phyloP scores from a whole-genome alignment of 92 coral and sea anemone genomes.

The Palythoa grandiflora region DNA sequence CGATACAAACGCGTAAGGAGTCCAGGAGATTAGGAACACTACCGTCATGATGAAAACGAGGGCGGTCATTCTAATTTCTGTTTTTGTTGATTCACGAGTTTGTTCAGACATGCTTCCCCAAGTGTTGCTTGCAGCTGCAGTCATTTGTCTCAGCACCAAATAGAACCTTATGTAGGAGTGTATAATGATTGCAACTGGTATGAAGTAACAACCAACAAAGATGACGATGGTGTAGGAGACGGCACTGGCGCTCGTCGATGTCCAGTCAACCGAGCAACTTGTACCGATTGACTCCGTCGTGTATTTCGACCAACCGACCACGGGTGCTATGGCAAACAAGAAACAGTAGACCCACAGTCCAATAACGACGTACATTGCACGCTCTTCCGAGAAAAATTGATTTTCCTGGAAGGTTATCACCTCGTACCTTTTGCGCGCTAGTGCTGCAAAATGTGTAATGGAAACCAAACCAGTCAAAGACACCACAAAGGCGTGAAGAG shows the following conservation, averaged over 20 bases:
- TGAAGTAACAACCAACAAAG: slow-evolving; percentile 6
- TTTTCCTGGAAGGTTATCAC: not conserved
- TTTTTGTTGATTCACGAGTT: not conserved
- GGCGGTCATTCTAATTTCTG: not conserved
- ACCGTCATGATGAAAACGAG: not conserved
- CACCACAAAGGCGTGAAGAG: slow-evolving; percentile 8
- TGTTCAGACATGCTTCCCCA: slow-evolving; percentile 26
- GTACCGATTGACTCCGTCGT: slow-evolving; percentile 25
- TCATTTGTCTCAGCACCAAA: not conserved
- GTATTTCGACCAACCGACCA: slow-evolving; percentile 25
- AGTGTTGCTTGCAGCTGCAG: not conserved
- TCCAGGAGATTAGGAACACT: slow-evolving; percentile 19
- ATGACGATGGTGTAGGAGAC: slow-evolving; percentile 9
- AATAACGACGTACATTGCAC: not conserved
- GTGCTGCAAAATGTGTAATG: slow-evolving; percentile 21
- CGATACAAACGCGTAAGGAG: slow-evolving; percentile 25
- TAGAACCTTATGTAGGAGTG: slow-evolving; percentile 11
- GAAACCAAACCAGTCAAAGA: slow-evolving; percentile 14
- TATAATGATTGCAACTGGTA: slow-evolving; percentile 10
- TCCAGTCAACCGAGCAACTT: slow-evolving; percentile 27
- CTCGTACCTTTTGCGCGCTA: slow-evolving; percentile 19
- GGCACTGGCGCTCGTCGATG: not conserved
- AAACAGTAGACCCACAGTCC: slow-evolving; percentile 27
- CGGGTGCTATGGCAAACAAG: slow-evolving; percentile 19
- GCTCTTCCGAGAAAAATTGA: slow-evolving; percentile 1